Base-by-base conservation (phyloP, 2,113 vertebrate species). In the Neoarius graeffei region DNA sequence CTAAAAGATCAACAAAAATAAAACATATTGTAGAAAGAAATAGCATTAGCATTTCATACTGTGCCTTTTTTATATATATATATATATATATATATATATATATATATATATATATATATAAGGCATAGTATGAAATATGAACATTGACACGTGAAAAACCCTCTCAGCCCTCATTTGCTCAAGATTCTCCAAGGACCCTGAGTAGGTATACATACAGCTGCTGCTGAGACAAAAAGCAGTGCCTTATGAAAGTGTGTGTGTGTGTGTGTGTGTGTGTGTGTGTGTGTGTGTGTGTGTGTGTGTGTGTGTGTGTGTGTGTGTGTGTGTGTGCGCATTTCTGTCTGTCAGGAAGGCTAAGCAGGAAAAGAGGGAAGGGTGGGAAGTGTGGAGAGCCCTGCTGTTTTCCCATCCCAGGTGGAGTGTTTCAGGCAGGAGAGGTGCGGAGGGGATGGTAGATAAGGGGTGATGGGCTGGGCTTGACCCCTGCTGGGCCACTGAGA, bases 401-500 rank as follows among this genome's bases (percentile, higher is more conserved):
- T 81, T 92, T 85, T 92, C 89, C 87, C 88, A 90, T 88, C 86
- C 86, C 59, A 82, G 90, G 91, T 88, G 89, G 85, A 84, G 83
- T 48, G 20, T 60, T 85, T 87, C 54, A 88, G 90, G 91, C 90
- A 89, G 80, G 90, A 86, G 91, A 94, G 92, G 93, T 93, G 91
- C 93, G 93, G 91, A 93, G 92, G 90, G 92, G 92, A 92, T 85
- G 80, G 17, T 62, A 30, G 23, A 60, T 84, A 89, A 81, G 71
- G 77, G 15, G 11, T 87, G 67, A 64, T 83, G 87, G 86, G 83
- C 71, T 50, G 82, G 83, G 90, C 85, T 89, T 87, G 80, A 86
- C 88, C 83, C 86, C 89, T 92, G 89, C 90, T 83, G 92, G 90
- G 93, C 93, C 91, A 90, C 90, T 89, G 94, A 94, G 95, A 94